These are phyloP conservation scores for Tinea trinotella DNA, from an alignment of 2,888 invertebrate species.

Conservation along the genomic window DNA sequence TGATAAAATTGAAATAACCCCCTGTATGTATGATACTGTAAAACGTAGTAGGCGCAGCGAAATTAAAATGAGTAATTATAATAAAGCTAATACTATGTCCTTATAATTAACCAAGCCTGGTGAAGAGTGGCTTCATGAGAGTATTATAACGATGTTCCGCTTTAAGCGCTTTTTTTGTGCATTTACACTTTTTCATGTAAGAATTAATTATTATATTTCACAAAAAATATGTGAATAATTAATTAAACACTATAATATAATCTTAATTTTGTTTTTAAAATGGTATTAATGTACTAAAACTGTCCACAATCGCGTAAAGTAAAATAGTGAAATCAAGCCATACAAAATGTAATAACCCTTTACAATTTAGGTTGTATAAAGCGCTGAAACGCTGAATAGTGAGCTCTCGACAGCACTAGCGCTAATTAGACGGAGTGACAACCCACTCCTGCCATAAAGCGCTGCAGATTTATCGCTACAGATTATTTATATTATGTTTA, in stretches of 20 bases:
- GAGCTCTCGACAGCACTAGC: constrained; percentile 47
- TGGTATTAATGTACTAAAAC: too few species aligned
- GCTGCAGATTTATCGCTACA: constrained; percentile 69
- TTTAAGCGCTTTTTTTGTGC: constrained; percentile 32
- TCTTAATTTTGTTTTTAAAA: too few species aligned
- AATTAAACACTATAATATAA: too few species aligned
- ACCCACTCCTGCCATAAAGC: constrained; percentile 71
- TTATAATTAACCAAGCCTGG: constrained; percentile 68
- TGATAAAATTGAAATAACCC: too few species aligned
- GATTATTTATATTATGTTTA: constrained; percentile 73
- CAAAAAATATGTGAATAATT: too few species aligned
- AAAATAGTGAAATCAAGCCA: background rate
- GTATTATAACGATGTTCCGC: constrained; percentile 32
- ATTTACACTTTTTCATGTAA: background rate
- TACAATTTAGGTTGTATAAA: constrained; percentile 21
- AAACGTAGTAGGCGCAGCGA: constrained; percentile 45
- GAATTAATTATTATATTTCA: too few species aligned
- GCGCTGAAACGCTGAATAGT: constrained; percentile 31
- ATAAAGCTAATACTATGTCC: constrained; percentile 64
- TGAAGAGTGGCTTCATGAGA: constrained; percentile 64
- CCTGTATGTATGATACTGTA: background rate
- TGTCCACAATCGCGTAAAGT: too few species aligned
- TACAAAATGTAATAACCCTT: background rate
- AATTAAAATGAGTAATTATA: constrained; percentile 72
- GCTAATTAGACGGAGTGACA: constrained; percentile 70